phyloP scores from a whole-genome alignment of 2,888 invertebrate species.

The Galeopsomyia nigrocyanea region DNA sequence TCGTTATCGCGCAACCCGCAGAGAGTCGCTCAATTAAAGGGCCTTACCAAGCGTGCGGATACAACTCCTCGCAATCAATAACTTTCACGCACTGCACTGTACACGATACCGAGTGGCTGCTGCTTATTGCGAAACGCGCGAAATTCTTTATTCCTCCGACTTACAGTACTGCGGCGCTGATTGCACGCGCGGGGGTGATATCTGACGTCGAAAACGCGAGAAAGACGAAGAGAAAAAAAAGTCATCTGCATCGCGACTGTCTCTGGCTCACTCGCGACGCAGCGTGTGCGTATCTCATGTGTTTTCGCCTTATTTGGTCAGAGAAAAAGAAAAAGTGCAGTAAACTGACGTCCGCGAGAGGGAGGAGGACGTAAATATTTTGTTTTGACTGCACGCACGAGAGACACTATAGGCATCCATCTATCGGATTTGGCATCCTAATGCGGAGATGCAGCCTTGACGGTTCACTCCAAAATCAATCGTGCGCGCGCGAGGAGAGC shows the following conservation, averaged over 20 bases:
- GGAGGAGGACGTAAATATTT: background rate
- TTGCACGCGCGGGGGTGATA: background rate
- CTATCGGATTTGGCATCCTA: too few species aligned
- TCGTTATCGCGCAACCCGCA: background rate
- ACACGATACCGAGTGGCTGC: too few species aligned
- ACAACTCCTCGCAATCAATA: constrained; percentile 40
- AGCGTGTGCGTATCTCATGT: too few species aligned
- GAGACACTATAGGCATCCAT: too few species aligned
- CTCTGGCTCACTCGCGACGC: too few species aligned
- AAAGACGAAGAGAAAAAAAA: background rate
- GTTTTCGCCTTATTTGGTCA: too few species aligned
- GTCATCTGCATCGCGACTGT: too few species aligned
- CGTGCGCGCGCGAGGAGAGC: too few species aligned
- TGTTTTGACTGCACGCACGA: too few species aligned
- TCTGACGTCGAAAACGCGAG: background rate
- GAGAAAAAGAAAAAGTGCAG: background rate
- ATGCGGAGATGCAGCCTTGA: too few species aligned
- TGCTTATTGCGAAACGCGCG: constrained; percentile 16
- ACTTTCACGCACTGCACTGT: constrained; percentile 38
- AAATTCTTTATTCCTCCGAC: constrained; percentile 5
- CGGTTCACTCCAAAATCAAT: too few species aligned
- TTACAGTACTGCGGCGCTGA: constrained; percentile 1
- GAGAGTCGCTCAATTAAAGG: constrained; percentile 32
- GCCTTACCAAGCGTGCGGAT: constrained; percentile 7
- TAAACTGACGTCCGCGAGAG: background rate